Percentiles rank a stretch among this genome's conserved stretches.
Evolutionary conservation across 2,113 vertebrate genomes (phyloP).

Genomic region (Todiramphus saurophagus): DNA sequence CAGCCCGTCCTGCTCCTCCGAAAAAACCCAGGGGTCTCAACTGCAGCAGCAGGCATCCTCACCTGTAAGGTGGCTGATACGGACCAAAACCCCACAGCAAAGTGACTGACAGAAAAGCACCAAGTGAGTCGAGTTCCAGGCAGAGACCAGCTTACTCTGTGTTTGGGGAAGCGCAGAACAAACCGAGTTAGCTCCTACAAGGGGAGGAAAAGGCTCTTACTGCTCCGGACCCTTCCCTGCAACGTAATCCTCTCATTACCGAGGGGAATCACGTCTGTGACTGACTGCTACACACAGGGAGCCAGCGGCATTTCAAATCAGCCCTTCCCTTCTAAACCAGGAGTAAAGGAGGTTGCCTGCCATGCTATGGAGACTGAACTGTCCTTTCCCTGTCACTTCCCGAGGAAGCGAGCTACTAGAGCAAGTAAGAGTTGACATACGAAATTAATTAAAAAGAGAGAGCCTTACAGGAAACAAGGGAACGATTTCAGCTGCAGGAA

Average conservation of each 20-base stretch:
- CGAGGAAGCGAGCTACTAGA: neutral
- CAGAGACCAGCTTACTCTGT: neutral
- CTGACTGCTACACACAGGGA: neutral
- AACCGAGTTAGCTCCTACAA: neutral
- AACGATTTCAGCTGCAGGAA: neutral
- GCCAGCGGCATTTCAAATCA: neutral
- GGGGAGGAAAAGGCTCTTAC: neutral
- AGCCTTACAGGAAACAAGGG: neutral
- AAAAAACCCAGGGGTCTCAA: conserved; percentile 66
- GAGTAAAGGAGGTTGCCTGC: neutral
- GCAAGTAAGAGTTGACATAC: neutral
- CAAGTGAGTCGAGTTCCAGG: conserved; percentile 8
- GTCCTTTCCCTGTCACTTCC: neutral
- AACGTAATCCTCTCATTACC: neutral
- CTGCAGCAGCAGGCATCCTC: conserved; percentile 54
- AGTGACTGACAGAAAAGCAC: neutral
- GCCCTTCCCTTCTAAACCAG: neutral
- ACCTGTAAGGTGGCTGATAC: neutral
- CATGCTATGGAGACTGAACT: neutral
- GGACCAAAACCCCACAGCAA: neutral
- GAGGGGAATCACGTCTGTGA: neutral
- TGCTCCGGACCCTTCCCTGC: neutral
- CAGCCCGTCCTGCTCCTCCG: conserved; percentile 77
- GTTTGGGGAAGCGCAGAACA: conserved; percentile 32
- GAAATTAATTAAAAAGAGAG: neutral